Base-by-base conservation (phyloP, 2,888 invertebrate species). In the Aphrophora alni region DNA sequence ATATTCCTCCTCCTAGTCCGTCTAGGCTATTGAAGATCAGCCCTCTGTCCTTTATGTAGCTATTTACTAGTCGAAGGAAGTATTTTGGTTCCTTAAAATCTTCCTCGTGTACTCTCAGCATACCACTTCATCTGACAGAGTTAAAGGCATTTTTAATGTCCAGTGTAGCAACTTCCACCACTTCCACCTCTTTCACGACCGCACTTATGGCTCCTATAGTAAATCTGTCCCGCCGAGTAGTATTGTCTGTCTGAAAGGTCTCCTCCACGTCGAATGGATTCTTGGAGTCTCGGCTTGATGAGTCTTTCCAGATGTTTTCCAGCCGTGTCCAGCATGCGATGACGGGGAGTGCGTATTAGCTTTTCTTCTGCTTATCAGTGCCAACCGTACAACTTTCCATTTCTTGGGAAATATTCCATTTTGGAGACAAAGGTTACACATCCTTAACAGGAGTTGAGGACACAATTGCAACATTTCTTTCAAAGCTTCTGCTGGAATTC, bases 41-140 rank as follows among this genome's bases (percentile, higher is more conserved):
- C 14, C 69, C 14, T 24, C 84, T 51, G 26, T 82, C 74, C 12
- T 70, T 70, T 14, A 85, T 76, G 78, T 85, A 85, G 71, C 74
- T 81, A 17, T 77, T 77, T 7, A 84, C 27, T n/a, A 85, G 74
- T 24, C 80, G 68, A 21, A 3, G n/a, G 77, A 0, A 85, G 78
- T 70, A 84, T 84, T 4, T 14, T n/a, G 12, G 84, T 82, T 7
- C n/a, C 14, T 21, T 68, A 24, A 24, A 68, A 68, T 5, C 68
- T 24, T n/a, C 10, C 14, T 7, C 27, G 51, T 33, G 25, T 25
- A 27, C 76, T 4, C 10, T 25, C 26, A 76, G 51, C 51, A 59
- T 76, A 10, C 28, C 76, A 4, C 28, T 21, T 68, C 51, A 59
- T 17, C 76, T 59, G 12, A 68, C 59, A n/a, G 59, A 59, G 59